A percentile compares a stretch with the other conserved stretches of the same genome.
phyloP scores from a whole-genome alignment of 2,888 invertebrate genomes.

The Synanthedon formicaeformis region DNA sequence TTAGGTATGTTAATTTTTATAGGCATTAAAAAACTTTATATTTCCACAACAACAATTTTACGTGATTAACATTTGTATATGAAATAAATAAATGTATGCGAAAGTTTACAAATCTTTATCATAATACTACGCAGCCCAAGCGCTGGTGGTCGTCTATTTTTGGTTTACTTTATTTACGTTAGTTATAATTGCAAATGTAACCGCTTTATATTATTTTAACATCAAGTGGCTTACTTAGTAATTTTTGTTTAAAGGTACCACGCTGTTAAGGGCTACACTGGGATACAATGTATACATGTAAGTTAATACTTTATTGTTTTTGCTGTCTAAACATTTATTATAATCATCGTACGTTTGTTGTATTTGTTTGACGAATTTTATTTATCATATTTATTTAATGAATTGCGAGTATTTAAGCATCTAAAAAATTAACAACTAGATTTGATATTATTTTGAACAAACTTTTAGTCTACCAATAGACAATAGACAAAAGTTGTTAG shows the following conservation, averaged over 20 bases:
- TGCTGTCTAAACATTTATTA: no score
- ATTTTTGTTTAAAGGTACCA: slow-evolving; percentile 19
- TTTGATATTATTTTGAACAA: no score
- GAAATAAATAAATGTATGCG: neutral
- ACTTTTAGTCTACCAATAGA: no score
- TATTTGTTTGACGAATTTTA: no score
- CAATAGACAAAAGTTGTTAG: no score
- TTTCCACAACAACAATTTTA: no score
- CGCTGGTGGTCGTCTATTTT: neutral
- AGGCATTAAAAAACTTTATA: no score
- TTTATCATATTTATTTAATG: no score
- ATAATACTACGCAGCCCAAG: neutral
- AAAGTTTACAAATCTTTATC: neutral
- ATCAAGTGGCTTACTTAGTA: neutral
- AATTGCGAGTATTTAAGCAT: no score
- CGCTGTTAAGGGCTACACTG: slow-evolving; percentile 7
- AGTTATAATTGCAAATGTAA: neutral
- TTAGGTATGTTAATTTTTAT: no score
- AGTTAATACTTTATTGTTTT: slow-evolving; percentile 9
- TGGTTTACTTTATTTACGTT: neutral
- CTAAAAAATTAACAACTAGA: no score
- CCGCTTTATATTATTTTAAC: neutral
- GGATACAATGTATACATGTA: slow-evolving; percentile 25
- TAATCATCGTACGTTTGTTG: no score
- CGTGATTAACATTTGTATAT: neutral